phyloP scores from a whole-genome alignment of 1,140 invertebrate species.

The Heliothis virescens region DNA sequence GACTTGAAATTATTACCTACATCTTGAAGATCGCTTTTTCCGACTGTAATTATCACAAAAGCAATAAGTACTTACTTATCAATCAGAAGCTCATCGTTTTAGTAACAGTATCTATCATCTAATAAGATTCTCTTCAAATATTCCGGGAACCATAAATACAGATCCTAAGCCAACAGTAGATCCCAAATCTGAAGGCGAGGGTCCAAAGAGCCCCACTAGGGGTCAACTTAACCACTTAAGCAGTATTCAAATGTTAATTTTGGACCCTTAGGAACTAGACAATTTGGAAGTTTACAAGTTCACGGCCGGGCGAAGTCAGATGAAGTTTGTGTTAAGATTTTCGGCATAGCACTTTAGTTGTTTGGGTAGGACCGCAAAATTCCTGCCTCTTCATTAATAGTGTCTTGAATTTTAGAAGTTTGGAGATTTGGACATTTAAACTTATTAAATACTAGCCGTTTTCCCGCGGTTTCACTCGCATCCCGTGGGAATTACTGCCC shows the following conservation, averaged over 20 bases:
- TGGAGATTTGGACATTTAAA: too few relatives aligned
- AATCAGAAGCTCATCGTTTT: background rate
- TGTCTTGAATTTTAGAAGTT: background rate
- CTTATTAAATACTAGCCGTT: too few relatives aligned
- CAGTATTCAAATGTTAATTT: slow-evolving; percentile 32
- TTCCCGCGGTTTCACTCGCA: too few relatives aligned
- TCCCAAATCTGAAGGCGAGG: background rate
- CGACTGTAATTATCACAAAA: too few relatives aligned
- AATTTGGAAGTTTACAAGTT: slow-evolving; percentile 25
- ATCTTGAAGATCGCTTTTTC: too few relatives aligned
- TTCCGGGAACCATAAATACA: too few relatives aligned
- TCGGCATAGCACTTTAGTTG: background rate
- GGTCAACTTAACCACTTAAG: slow-evolving; percentile 26
- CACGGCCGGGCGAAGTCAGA: background rate
- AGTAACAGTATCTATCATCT: background rate
- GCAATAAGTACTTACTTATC: too few relatives aligned
- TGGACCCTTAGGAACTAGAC: slow-evolving; percentile 4
- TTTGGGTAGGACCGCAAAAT: background rate
- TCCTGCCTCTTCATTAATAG: background rate
- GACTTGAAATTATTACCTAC: too few relatives aligned
- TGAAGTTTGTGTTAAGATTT: slow-evolving; percentile 10
- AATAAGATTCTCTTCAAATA: background rate
- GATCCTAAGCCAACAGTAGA: slow-evolving; percentile 9
- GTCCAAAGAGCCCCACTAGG: slow-evolving; percentile 4
- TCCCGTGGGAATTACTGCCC: too few relatives aligned